A percentile compares a stretch with the other conserved stretches of the same genome.
Evolutionary conservation across 2,888 invertebrate genomes (phyloP).

Genomic region (Chrysolina americana): DNA sequence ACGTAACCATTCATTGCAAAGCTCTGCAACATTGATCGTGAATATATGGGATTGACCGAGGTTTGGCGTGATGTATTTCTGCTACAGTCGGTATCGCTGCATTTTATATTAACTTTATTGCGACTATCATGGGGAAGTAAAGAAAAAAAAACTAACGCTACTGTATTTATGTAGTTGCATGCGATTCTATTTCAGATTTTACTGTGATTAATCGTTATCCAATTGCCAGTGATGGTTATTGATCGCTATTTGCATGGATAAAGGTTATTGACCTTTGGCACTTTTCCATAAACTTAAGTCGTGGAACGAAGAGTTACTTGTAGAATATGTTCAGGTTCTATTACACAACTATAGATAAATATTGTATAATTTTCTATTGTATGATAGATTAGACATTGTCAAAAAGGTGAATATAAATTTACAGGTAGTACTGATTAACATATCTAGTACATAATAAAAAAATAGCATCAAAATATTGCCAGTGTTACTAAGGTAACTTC

Average conservation of each 20-base stretch:
- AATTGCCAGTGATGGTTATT: not conserved
- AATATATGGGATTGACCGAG: conserved; percentile 18
- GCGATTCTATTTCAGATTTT: conserved; percentile 1
- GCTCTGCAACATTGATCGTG: conserved; percentile 31
- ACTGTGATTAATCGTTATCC: not conserved
- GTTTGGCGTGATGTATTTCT: conserved; percentile 33
- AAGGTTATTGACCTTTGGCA: not conserved
- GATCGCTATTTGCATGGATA: no score
- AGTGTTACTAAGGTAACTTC: no score
- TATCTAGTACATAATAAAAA: no score
- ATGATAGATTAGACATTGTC: no score
- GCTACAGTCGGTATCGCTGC: conserved; percentile 15
- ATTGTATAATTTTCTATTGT: no score
- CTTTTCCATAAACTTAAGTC: not conserved
- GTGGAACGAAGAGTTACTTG: not conserved
- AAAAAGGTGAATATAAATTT: no score
- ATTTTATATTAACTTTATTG: conserved; percentile 26
- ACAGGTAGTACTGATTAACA: no score
- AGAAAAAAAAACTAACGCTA: not conserved
- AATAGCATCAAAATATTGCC: no score
- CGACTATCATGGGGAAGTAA: conserved; percentile 18
- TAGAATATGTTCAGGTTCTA: no score
- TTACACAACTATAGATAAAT: no score
- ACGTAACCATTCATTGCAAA: conserved; percentile 19
- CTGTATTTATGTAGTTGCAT: not conserved